A percentile compares a stretch with the other conserved stretches of the same genome.
phyloP scores from a whole-genome alignment of 2,113 vertebrate species.

The Erpornis zantholeuca region DNA sequence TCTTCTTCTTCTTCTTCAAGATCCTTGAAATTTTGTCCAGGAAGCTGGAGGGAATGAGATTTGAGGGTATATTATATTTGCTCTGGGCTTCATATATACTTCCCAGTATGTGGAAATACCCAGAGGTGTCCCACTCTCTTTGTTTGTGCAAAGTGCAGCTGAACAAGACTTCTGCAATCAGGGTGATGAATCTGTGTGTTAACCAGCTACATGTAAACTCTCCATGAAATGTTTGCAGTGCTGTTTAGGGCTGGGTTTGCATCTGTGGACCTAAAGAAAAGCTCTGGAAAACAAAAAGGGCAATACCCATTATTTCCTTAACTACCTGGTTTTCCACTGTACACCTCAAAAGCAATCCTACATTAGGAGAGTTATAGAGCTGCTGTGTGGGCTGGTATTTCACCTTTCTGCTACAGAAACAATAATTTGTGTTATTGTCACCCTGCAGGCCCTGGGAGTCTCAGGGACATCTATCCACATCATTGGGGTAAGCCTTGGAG shows the following conservation, averaged over 20 bases:
- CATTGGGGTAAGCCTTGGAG: constrained; percentile 91
- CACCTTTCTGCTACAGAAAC: neutral
- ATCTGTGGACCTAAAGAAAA: neutral
- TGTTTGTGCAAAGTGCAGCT: fast-evolving
- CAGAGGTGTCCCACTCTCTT: neutral
- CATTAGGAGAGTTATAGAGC: neutral
- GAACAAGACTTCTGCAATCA: neutral
- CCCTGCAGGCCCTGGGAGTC: constrained; percentile 78
- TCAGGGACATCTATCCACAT: constrained; percentile 86
- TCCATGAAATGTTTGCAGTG: neutral
- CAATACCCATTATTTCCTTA: neutral
- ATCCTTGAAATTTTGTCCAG: neutral
- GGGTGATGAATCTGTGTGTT: neutral
- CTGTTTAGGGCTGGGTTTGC: neutral
- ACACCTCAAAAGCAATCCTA: neutral
- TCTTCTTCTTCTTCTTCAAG: neutral
- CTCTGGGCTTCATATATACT: neutral
- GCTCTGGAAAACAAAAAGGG: neutral
- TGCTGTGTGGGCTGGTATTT: neutral
- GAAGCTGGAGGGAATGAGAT: neutral
- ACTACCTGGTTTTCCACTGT: neutral
- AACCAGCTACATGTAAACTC: neutral
- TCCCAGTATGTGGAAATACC: neutral
- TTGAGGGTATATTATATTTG: neutral
- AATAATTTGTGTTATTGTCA: neutral